These are phyloP conservation scores for Argopecten irradians DNA, from an alignment of 1,140 invertebrate genomes.

Conservation along the genomic window DNA sequence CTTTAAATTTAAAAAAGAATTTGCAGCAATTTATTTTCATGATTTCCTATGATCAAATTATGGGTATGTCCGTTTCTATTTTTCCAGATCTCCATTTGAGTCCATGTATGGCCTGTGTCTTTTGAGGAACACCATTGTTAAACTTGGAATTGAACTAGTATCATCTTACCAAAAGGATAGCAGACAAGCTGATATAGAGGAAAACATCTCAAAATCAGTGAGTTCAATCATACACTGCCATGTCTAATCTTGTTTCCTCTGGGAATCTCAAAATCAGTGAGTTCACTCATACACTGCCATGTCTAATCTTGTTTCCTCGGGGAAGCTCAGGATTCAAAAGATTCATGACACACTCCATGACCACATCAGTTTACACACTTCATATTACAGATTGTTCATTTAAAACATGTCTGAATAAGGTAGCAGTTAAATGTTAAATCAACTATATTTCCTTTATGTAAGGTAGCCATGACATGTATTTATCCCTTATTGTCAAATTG, in stretches of 20 bases:
- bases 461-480: no score
- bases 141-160: constrained; percentile 89
- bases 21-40: no score
- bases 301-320: no score
- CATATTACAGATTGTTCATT: no score
- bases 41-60: not conserved
- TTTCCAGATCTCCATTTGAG: constrained; percentile 83
- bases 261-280: constrained; percentile 75
- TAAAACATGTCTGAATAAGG: no score
- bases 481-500: no score
- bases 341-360: not conserved
- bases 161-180: constrained; percentile 90
- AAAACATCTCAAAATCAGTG: constrained; percentile 78
- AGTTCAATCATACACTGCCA: constrained; percentile 46
- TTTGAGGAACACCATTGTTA: constrained; percentile 84
- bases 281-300: constrained; percentile 42
- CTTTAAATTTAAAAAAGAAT: no score
- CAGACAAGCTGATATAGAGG: constrained; percentile 78
- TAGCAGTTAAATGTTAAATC: no score
- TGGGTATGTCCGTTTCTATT: not conserved
- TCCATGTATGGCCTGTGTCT: constrained; percentile 84
- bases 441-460: no score
- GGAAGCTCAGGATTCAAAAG: constrained; percentile 75
- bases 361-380: no score
- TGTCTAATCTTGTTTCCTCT: no score